Base-by-base conservation (phyloP, 2,113 vertebrate genomes). In the Cyrtonyx montezumae region DNA sequence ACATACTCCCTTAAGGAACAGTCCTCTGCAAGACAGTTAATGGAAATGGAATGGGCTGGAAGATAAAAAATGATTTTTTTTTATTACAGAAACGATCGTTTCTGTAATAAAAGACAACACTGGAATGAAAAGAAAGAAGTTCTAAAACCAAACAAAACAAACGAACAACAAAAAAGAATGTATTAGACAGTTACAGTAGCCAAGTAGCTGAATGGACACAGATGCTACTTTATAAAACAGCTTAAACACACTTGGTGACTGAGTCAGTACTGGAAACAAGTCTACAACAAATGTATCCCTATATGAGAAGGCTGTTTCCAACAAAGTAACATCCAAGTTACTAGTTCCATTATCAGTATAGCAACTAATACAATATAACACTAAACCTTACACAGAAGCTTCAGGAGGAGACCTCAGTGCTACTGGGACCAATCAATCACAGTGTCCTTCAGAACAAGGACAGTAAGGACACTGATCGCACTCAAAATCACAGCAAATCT, bases 31-130 rank as follows among this genome's bases (percentile, higher is more conserved):
- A 90, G 66, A 75, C 13, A 82, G 48, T 25, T 92, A 32, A 68
- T 2, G 5, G 40, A 56, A 88, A 28, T 79, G 49, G 30, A 89
- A 61, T 15, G 10, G 26, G 17, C 36, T 63, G 63, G 9, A 11
- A 32, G 0, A 0, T 20, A 61, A 32, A 81, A n/a, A 19, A 63
- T 7, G 25, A n/a, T n/a, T n/a, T n/a, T n/a, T n/a, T n/a, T n/a
- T n/a, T n/a, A n/a, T n/a, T n/a, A n/a, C n/a, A n/a, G n/a, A n/a
- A n/a, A n/a, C n/a, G n/a, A n/a, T n/a, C n/a, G n/a, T 45, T 25
- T 49, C 70, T 59, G 48, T 23, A 90, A 79, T 0, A 1, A 28
- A 71, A 32, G 37, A 79, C 32, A 75, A 53, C 53, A 59, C 67
- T 32, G 22, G 75, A 59, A 91, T 80, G 18, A 70, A 70, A 81